Percentiles rank a stretch among this genome's conserved stretches.
phyloP scores from a whole-genome alignment of 2,888 invertebrate genomes.

The Epinotia brunnichana region DNA sequence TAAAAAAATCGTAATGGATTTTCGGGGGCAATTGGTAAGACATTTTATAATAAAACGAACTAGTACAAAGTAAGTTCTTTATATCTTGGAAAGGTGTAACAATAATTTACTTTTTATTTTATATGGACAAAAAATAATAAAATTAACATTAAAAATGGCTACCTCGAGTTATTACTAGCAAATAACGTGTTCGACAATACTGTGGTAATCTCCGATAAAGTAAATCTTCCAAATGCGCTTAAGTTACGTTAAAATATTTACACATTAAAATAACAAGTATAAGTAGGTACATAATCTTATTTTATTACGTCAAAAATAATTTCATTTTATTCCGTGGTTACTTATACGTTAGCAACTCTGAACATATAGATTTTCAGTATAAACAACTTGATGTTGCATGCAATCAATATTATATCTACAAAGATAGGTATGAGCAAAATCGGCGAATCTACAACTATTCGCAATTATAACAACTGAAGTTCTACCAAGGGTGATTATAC shows the following conservation, averaged over 20 bases:
- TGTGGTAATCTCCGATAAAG: constrained; percentile 63
- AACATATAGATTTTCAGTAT: constrained; percentile 1
- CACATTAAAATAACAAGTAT: constrained; percentile 44
- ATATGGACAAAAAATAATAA: constrained; percentile 66
- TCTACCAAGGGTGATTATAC: neutral
- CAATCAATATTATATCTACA: neutral
- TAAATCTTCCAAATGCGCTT: constrained; percentile 50
- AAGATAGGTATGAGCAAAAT: neutral
- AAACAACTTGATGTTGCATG: neutral
- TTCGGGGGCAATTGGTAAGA: too few relatives aligned
- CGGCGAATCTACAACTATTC: neutral
- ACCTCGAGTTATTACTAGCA: constrained; percentile 64
- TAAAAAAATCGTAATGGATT: too few relatives aligned
- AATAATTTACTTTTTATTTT: constrained; percentile 77
- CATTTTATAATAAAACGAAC: constrained; percentile 60
- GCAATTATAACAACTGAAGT: neutral
- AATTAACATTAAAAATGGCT: constrained; percentile 72
- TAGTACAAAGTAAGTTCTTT: constrained; percentile 77
- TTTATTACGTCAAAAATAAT: constrained; percentile 37
- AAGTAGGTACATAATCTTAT: constrained; percentile 26
- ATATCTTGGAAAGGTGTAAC: constrained; percentile 78
- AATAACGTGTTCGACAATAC: constrained; percentile 67
- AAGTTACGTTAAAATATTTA: constrained; percentile 45
- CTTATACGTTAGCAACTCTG: constrained; percentile 15
- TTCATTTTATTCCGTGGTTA: constrained; percentile 19